These are phyloP conservation scores for Lamprotornis superbus DNA, from an alignment of 2,113 vertebrate species.

Conservation along the genomic window DNA sequence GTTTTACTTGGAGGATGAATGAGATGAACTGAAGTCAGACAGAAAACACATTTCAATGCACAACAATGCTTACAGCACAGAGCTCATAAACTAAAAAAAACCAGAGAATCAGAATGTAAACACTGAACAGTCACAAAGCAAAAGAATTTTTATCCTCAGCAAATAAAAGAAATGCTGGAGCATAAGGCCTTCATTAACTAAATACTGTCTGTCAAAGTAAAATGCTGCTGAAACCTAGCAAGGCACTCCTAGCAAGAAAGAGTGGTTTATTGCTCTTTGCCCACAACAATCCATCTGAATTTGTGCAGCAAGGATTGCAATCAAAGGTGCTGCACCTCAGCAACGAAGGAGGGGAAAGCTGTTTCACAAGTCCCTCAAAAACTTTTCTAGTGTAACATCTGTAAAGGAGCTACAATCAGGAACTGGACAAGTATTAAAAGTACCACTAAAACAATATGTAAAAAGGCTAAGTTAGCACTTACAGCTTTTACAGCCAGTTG, in stretches of 20 bases:
- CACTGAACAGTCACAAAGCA: slow-evolving; percentile 3
- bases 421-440: neutral
- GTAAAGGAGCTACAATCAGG: neutral
- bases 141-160: slow-evolving; percentile 7
- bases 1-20: neutral
- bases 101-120: slow-evolving; percentile 11
- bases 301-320: neutral
- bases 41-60: neutral
- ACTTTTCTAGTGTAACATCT: slow-evolving; percentile 24
- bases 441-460: neutral
- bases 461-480: neutral
- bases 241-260: neutral
- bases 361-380: neutral
- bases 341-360: neutral
- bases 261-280: neutral
- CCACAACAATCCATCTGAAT: neutral
- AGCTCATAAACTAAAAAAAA: neutral
- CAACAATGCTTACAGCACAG: neutral
- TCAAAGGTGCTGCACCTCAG: neutral
- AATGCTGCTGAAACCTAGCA: neutral
- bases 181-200: slow-evolving; percentile 16
- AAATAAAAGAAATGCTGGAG: neutral
- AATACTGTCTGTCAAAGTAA: neutral
- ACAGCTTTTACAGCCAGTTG: neutral
- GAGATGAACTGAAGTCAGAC: neutral